These are phyloP conservation scores for Oncorhynchus clarkii DNA, from an alignment of 2,113 vertebrate genomes.

Conservation along the genomic window DNA sequence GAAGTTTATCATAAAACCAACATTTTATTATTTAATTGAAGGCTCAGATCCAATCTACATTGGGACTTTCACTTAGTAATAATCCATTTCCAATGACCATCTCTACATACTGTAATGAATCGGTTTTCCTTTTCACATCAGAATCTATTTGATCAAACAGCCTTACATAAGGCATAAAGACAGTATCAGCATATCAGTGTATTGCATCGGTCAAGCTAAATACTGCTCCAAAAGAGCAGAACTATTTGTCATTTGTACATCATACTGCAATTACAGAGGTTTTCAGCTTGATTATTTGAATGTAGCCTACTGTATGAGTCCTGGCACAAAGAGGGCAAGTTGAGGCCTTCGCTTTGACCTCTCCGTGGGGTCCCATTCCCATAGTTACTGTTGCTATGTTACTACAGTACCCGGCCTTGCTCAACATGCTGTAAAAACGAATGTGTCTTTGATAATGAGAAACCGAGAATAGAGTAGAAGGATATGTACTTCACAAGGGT, in stretches of 20 bases:
- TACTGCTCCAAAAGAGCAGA: not conserved
- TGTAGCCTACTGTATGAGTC: conserved; percentile 17
- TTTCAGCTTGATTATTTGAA: conserved; percentile 35
- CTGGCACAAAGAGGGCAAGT: conserved; percentile 55
- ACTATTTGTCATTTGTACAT: not conserved
- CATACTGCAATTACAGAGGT: conserved; percentile 13
- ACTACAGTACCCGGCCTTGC: conserved; percentile 39
- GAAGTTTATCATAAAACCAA: not conserved
- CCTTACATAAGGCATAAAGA: not conserved
- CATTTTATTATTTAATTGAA: not conserved
- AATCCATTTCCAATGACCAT: not conserved
- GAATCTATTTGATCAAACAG: not conserved
- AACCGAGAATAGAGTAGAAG: not conserved
- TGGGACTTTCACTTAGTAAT: too few species aligned
- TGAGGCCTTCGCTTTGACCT: conserved; percentile 60
- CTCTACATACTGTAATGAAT: not conserved
- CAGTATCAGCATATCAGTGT: not conserved
- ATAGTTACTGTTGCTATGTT: conserved; percentile 67
- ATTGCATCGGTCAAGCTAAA: not conserved
- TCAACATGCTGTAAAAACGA: conserved; percentile 35
- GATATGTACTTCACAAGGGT: not conserved
- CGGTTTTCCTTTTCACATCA: not conserved
- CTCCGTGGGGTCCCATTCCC: conserved; percentile 58
- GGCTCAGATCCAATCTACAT: not conserved
- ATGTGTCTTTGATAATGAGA: not conserved